phyloP scores from a whole-genome alignment of 2,797 vertebrate genomes.

The Enteromius argenteus region DNA sequence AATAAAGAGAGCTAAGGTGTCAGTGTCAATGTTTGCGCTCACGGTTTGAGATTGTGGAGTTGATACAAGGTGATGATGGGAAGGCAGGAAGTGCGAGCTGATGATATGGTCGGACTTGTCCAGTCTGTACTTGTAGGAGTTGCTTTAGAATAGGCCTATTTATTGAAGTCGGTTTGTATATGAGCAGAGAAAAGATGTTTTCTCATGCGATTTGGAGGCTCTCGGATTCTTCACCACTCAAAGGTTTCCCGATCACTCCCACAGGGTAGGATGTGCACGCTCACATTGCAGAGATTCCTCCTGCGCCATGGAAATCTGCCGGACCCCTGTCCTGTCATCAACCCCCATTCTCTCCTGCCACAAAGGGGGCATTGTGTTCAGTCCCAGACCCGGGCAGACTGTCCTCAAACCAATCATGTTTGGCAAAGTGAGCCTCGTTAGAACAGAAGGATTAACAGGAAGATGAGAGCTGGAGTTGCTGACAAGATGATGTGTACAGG shows the following conservation, averaged over 20 bases:
- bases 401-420: conserved; percentile 67
- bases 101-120: conserved; percentile 24
- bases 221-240: neutral
- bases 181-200: conserved; percentile 3
- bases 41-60: conserved; percentile 35
- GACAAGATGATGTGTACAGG: conserved; percentile 60
- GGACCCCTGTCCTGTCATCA: conserved; percentile 53
- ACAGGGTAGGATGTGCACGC: conserved; percentile 28
- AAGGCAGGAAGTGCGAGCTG: conserved; percentile 44
- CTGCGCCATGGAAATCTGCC: conserved; percentile 55
- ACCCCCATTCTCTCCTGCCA: conserved; percentile 55
- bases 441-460: conserved; percentile 61
- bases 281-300: conserved; percentile 64
- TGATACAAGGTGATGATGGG: conserved; percentile 55
- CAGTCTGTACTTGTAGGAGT: conserved; percentile 46
- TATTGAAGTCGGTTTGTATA: neutral
- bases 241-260: conserved; percentile 22
- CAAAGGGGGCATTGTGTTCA: conserved; percentile 65
- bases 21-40: conserved; percentile 50
- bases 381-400: conserved; percentile 54
- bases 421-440: conserved; percentile 66
- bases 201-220: conserved; percentile 2
- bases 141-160: neutral
- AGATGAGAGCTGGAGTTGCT: conserved; percentile 56
- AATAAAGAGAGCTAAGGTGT: conserved; percentile 54